Evolutionary conservation across 2,888 invertebrate species (phyloP).

Genomic region (Tetrapedia diversipes): DNA sequence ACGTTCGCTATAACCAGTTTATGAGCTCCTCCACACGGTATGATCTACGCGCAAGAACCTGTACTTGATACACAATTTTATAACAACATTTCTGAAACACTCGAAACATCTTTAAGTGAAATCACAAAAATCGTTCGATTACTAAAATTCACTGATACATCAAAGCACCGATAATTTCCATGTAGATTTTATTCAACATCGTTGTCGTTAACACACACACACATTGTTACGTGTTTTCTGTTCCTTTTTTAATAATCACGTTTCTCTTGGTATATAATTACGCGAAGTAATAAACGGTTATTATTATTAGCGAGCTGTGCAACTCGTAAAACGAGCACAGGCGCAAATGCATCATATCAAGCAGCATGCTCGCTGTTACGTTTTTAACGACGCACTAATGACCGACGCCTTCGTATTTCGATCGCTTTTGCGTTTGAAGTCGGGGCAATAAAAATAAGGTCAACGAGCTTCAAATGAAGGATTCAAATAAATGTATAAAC

Average conservation of each 20-base stretch:
- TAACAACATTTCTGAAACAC: too few relatives aligned
- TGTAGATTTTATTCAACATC: too few relatives aligned
- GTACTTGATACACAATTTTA: background rate
- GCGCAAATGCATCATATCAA: background rate
- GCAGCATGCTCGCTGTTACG: background rate
- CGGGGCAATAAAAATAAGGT: background rate
- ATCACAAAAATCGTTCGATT: too few relatives aligned
- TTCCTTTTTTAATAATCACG: background rate
- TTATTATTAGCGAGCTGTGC: background rate
- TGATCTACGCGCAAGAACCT: background rate
- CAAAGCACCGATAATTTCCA: too few relatives aligned
- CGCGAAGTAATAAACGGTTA: background rate
- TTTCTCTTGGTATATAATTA: background rate
- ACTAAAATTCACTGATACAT: too few relatives aligned
- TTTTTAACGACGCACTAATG: conserved; percentile 11
- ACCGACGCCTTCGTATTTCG: background rate
- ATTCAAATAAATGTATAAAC: background rate
- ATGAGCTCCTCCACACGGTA: background rate
- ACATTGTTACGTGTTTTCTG: background rate
- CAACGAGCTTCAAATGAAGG: background rate
- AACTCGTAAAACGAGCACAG: background rate
- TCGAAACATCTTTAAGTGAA: too few relatives aligned
- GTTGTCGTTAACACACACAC: background rate
- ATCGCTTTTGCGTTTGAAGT: background rate
- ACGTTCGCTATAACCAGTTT: background rate